Conservation (phyloP, 2,888 invertebrate genomes). For the Thecocarcelia acutangulata region DNA sequence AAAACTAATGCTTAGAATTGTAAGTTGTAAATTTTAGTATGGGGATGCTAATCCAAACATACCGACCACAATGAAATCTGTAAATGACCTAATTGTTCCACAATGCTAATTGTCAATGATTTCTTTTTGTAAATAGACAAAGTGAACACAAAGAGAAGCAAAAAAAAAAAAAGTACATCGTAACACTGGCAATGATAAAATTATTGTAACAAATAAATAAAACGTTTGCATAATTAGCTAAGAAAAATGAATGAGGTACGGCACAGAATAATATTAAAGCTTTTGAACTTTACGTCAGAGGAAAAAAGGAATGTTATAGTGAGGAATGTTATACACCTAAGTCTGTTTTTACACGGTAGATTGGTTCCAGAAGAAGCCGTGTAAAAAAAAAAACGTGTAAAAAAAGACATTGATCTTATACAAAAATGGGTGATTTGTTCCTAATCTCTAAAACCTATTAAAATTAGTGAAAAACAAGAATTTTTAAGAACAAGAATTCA, state of each 20-base stretch:
- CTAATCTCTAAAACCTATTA: too few species aligned
- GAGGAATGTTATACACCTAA: too few species aligned
- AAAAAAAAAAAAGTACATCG: neutral
- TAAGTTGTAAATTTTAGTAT: constrained; percentile 64
- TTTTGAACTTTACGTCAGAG: too few species aligned
- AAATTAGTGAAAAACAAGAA: too few species aligned
- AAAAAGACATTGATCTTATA: too few species aligned
- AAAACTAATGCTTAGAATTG: constrained; percentile 40
- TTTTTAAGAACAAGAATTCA: too few species aligned
- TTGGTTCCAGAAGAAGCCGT: too few species aligned
- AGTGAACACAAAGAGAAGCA: neutral
- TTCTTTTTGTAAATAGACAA: constrained; percentile 44
- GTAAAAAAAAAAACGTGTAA: too few species aligned
- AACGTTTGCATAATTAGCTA: neutral
- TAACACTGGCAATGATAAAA: constrained; percentile 38
- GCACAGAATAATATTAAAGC: neutral
- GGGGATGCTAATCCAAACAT: constrained; percentile 61
- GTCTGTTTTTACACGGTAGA: too few species aligned
- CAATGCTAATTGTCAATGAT: constrained; percentile 68
- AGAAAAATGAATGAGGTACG: neutral
- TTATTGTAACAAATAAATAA: neutral
- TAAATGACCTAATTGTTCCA: constrained; percentile 61
- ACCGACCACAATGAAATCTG: constrained; percentile 56
- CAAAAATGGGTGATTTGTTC: too few species aligned
- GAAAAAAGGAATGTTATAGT: too few species aligned